Conservation (phyloP, 2,888 invertebrate genomes). For the Seira ritae region DNA sequence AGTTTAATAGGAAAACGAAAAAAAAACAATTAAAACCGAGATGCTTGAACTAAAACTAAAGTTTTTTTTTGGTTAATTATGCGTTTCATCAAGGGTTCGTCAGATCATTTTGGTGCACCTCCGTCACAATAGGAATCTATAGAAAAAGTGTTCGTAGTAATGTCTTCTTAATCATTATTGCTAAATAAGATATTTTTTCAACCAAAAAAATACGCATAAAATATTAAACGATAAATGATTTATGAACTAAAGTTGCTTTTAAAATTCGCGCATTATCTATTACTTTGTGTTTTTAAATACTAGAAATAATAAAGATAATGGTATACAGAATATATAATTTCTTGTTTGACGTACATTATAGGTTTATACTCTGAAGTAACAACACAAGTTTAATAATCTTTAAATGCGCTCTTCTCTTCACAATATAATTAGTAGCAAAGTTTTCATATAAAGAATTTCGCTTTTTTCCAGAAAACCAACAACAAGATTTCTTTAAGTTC, state of each 20-base stretch:
- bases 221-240: neutral
- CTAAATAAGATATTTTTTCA: neutral
- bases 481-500: neutral
- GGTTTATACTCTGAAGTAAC: neutral
- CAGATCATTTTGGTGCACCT: neutral
- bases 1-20: neutral
- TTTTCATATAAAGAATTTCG: conserved; percentile 6
- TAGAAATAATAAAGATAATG: conserved; percentile 14
- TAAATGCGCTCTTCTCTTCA: neutral
- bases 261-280: neutral
- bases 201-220: conserved; percentile 3
- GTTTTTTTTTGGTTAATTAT: neutral
- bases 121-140: conserved; percentile 4
- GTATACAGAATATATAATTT: conserved; percentile 11
- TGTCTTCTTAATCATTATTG: too few relatives aligned
- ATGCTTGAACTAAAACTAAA: neutral
- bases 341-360: too few relatives aligned
- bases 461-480: conserved; percentile 1
- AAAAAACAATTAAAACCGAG: neutral
- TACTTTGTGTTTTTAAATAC: conserved; percentile 12
- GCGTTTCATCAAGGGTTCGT: neutral
- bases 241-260: neutral
- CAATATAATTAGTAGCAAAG: neutral
- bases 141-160: neutral
- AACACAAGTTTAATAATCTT: neutral